These are phyloP conservation scores for Arvicanthis niloticus DNA, from an alignment of 2,113 vertebrate species.

Conservation along the genomic window DNA sequence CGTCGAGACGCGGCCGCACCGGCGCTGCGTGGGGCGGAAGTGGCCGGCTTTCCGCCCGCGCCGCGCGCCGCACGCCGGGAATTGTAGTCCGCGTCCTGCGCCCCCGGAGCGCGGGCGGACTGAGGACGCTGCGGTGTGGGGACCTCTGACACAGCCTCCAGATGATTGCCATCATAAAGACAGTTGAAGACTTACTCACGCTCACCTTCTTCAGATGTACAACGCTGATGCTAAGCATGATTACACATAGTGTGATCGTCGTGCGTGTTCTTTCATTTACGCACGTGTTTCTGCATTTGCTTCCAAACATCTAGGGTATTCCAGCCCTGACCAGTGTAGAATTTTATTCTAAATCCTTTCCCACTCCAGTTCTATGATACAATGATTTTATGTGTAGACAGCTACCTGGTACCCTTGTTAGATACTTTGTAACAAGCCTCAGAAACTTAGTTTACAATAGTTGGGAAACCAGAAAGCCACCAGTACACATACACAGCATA, in stretches of 20 bases:
- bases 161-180: not conserved
- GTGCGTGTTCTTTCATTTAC: not conserved
- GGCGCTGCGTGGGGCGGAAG: constrained; percentile 80
- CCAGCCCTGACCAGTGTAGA: not conserved
- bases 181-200: not conserved
- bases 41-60: not conserved
- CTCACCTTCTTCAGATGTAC: not conserved
- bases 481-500: not conserved
- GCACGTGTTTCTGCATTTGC: not conserved
- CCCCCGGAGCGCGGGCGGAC: not conserved
- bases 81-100: constrained; percentile 46
- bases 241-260: not conserved
- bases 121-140: not conserved
- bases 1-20: constrained; percentile 78
- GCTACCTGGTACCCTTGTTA: not conserved
- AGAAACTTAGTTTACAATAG: constrained; percentile 16
- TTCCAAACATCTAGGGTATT: constrained; percentile 39
- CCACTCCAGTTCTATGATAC: not conserved
- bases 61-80: constrained; percentile 76
- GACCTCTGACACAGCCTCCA: not conserved
- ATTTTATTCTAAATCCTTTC: constrained; percentile 29
- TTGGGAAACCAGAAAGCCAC: constrained; percentile 5
- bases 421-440: not conserved
- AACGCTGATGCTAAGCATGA: not conserved
- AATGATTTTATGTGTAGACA: constrained; percentile 18